Evolutionary conservation across 2,113 vertebrate genomes (phyloP), one percentile per base, ranked within the genome.

Genomic region (Epinephelus moara): DNA sequence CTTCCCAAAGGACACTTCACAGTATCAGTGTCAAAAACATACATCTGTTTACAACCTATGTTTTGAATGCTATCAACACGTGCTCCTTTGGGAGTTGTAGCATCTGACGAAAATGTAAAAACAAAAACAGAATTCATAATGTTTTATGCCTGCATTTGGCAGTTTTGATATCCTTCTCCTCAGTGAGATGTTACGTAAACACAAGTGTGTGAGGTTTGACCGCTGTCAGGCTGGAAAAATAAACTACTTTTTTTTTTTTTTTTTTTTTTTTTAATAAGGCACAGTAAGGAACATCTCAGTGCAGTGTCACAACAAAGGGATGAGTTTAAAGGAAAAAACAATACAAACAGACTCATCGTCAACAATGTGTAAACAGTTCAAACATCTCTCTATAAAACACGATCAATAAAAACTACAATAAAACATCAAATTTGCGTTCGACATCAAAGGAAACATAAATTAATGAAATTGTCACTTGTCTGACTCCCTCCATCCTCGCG

Each of bases 401-500:
- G 25, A 47, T 47, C n/a, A 70, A 25, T 61, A 27, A 49, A 76
- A 91, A 64, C 17, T 1, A 59, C 27, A 73, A 67, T 70, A 78
- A 83, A 88, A 82, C 66, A 69, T 81, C 40, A 86, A 60, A 70
- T 63, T 68, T 79, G 27, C 73, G 84, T 53, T 85, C 40, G 64
- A 83, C 42, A 15, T 70, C n/a, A 53, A 64, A 78, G 0, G 57
- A 80, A 70, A 80, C 25, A 89, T 91, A 90, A 92, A 78, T 87
- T 45, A 82, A 83, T 75, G 33, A 88, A 77, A 88, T 23, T 17
- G 80, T 97, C 95, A 98, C 91, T 97, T 98, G 79, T 99, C 97
- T 50, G 96, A 95, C 95, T 98, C 97, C 92, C 93, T 97, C 98
- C 98, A 99, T 12, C 98, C 98, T 88, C 96, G 95, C 0, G 98